A percentile compares a stretch with the other conserved stretches of the same genome.
Conservation (phyloP, 1,140 invertebrate species). For the Caenorhabditis inopinata region DNA sequence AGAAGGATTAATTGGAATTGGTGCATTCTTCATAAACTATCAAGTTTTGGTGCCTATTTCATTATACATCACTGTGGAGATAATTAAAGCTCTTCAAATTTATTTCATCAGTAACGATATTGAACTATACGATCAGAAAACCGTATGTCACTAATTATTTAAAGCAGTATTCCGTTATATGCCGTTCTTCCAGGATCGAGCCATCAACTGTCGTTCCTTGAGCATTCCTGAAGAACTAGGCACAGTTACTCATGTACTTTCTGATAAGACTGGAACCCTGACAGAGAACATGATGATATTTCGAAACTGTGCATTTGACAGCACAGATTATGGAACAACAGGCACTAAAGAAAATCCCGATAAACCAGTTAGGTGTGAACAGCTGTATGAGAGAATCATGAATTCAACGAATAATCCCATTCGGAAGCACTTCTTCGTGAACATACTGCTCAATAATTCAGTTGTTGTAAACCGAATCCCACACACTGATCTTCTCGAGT, state of each 20-base stretch:
- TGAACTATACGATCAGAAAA: slow-evolving; percentile 39
- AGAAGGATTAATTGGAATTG: slow-evolving; percentile 67
- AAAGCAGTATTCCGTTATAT: not conserved
- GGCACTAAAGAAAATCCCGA: no score
- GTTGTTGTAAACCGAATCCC: no score
- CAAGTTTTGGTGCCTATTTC: slow-evolving; percentile 92
- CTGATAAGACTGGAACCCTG: slow-evolving; percentile 96
- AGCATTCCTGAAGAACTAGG: slow-evolving; percentile 98
- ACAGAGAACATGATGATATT: slow-evolving; percentile 95
- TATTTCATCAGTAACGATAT: slow-evolving; percentile 67
- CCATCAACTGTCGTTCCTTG: slow-evolving; percentile 72
- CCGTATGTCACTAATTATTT: not conserved
- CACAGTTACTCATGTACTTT: slow-evolving; percentile 87
- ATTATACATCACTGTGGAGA: slow-evolving; percentile 91
- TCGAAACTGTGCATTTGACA: slow-evolving; percentile 65
- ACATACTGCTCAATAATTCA: no score
- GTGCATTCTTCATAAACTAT: slow-evolving; percentile 67
- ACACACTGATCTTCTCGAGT: no score
- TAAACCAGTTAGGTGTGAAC: no score
- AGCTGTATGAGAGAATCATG: no score
- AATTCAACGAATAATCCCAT: no score
- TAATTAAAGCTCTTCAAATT: slow-evolving; percentile 91
- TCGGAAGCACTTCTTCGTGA: no score
- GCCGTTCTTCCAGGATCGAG: slow-evolving; percentile 46
- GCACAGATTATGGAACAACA: slow-evolving; percentile 47